Evolutionary conservation across 2,797 vertebrate genomes (phyloP).

Genomic region (Euthynnus affinis): DNA sequence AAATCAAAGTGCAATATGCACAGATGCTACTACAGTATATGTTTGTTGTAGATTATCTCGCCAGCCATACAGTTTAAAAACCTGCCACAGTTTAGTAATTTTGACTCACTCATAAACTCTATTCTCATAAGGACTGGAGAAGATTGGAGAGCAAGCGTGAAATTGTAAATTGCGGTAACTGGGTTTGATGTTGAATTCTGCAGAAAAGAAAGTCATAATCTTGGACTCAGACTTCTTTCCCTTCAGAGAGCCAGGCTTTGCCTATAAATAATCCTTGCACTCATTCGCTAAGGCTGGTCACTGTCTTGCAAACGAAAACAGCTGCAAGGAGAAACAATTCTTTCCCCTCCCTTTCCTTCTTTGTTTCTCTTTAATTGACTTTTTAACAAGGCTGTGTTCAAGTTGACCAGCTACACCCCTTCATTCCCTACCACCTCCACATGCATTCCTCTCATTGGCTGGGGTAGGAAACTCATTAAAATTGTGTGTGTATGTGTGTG

Average conservation of each 20-base stretch:
- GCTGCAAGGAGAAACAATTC: conserved; percentile 63
- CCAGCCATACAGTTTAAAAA: conserved; percentile 24
- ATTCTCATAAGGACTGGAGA: conserved; percentile 28
- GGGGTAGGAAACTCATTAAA: conserved; percentile 81
- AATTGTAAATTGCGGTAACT: conserved; percentile 45
- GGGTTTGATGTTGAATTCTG: conserved; percentile 58
- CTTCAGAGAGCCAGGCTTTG: conserved; percentile 51
- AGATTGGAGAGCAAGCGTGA: conserved; percentile 52
- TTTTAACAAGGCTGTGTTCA: conserved; percentile 84
- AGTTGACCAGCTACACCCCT: conserved; percentile 73
- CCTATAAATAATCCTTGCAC: conserved; percentile 68
- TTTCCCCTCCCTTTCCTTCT: conserved; percentile 41
- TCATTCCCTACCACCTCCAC: conserved; percentile 47
- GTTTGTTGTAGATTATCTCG: conserved; percentile 55
- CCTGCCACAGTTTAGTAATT: conserved; percentile 32
- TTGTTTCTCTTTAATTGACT: conserved; percentile 86
- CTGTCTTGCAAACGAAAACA: conserved; percentile 59
- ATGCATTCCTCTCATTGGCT: conserved; percentile 57
- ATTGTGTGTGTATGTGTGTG: conserved; percentile 54
- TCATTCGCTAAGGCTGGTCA: conserved; percentile 55
- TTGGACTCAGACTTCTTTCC: conserved; percentile 53
- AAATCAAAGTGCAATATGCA: conserved; percentile 42
- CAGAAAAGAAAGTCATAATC: conserved; percentile 58
- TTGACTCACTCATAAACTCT: conserved; percentile 25
- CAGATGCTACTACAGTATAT: conserved; percentile 25